A percentile compares a stretch with the other conserved stretches of the same genome.
These are phyloP conservation scores for Lagopus leucura DNA, from an alignment of 2,113 vertebrate species.

Conservation along the genomic window DNA sequence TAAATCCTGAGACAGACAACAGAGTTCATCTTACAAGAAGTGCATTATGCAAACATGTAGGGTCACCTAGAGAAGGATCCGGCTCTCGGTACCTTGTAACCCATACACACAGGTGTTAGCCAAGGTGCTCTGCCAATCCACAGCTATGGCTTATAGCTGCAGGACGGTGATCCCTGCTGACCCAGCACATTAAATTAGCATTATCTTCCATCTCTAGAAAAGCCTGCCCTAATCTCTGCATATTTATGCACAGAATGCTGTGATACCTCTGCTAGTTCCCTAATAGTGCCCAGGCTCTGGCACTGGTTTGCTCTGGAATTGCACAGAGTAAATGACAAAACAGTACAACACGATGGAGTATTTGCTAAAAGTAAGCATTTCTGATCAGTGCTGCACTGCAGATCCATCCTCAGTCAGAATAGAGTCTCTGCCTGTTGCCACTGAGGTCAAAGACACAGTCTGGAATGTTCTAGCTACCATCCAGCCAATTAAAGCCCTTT, in stretches of 20 bases:
- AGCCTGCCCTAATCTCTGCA: background rate
- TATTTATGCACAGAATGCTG: background rate
- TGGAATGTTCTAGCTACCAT: background rate
- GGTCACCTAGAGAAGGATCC: constrained; percentile 48
- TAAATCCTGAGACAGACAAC: constrained; percentile 45
- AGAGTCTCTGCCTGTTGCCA: background rate
- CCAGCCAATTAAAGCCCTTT: background rate
- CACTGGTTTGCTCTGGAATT: background rate
- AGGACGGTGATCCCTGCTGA: background rate
- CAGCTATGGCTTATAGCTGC: background rate
- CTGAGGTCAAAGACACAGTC: background rate
- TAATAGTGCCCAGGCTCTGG: background rate
- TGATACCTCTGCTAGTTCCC: background rate
- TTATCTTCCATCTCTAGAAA: background rate
- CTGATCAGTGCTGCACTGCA: background rate
- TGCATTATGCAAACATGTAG: constrained; percentile 31
- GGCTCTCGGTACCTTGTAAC: background rate
- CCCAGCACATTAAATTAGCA: background rate
- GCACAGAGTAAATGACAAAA: background rate
- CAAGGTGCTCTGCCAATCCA: background rate
- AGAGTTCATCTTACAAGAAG: constrained; percentile 43
- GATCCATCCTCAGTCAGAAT: background rate
- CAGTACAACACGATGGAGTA: background rate
- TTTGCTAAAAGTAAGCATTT: background rate
- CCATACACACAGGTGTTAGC: background rate